phyloP scores from a whole-genome alignment of 2,113 vertebrate species.

The Bubalus kerabau region DNA sequence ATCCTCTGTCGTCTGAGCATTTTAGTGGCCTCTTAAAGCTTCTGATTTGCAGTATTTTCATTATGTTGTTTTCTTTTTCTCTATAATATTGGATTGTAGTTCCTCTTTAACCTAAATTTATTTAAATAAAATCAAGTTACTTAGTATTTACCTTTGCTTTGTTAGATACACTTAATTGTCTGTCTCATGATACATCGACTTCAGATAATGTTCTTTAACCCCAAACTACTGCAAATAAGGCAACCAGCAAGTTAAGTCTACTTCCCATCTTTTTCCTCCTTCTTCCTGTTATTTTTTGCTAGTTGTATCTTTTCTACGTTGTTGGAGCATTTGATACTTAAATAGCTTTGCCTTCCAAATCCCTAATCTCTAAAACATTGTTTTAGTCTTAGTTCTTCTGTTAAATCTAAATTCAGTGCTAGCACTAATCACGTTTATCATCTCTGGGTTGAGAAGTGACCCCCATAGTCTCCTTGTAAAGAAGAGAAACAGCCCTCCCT shows the following conservation, averaged over 20 bases:
- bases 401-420: no score
- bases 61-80: background rate
- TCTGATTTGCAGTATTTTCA: background rate
- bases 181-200: background rate
- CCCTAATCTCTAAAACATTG: background rate
- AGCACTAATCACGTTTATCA: background rate
- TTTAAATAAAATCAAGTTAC: background rate
- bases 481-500: background rate
- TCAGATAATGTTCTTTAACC: background rate
- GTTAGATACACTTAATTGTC: background rate
- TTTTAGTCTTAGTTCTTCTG: background rate
- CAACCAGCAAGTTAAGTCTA: background rate
- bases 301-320: background rate
- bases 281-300: background rate
- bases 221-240: background rate
- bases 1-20: background rate
- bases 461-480: background rate
- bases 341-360: background rate
- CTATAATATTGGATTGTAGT: background rate
- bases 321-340: background rate
- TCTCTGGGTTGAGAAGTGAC: background rate
- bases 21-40: background rate
- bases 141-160: background rate
- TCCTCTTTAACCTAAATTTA: background rate
- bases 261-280: background rate